These are phyloP conservation scores for Hucho hucho DNA, from an alignment of 2,113 vertebrate genomes.

Conservation along the genomic window DNA sequence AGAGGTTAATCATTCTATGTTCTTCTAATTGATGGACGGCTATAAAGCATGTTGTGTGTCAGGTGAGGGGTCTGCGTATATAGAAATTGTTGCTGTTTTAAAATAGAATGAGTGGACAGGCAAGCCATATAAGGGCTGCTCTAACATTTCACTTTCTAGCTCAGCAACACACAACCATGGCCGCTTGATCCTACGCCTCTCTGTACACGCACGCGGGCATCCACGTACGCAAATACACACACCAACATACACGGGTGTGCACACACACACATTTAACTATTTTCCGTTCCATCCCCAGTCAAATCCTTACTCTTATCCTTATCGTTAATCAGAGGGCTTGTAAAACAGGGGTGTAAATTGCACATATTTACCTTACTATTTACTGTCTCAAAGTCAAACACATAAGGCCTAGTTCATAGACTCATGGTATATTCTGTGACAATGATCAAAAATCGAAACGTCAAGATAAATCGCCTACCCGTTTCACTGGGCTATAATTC, in stretches of 20 bases:
- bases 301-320: neutral
- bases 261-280: neutral
- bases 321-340: neutral
- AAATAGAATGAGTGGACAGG: conserved; percentile 50
- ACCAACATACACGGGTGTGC: neutral
- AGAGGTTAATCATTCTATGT: too few relatives aligned
- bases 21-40: neutral
- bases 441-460: neutral
- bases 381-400: neutral
- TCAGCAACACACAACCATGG: conserved; percentile 24
- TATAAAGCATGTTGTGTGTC: conserved; percentile 8
- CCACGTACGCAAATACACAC: neutral
- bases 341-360: neutral
- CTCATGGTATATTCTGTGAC: neutral
- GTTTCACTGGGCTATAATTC: neutral
- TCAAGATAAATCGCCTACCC: neutral
- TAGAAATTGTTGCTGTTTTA: conserved; percentile 41
- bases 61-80: conserved; percentile 9
- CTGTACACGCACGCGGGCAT: neutral
- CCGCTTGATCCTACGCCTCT: neutral
- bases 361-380: neutral
- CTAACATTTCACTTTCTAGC: conserved; percentile 34
- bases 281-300: neutral
- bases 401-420: neutral
- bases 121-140: conserved; percentile 43